phyloP scores from a whole-genome alignment of 1,140 invertebrate genomes.

The Latrodectus geometricus region DNA sequence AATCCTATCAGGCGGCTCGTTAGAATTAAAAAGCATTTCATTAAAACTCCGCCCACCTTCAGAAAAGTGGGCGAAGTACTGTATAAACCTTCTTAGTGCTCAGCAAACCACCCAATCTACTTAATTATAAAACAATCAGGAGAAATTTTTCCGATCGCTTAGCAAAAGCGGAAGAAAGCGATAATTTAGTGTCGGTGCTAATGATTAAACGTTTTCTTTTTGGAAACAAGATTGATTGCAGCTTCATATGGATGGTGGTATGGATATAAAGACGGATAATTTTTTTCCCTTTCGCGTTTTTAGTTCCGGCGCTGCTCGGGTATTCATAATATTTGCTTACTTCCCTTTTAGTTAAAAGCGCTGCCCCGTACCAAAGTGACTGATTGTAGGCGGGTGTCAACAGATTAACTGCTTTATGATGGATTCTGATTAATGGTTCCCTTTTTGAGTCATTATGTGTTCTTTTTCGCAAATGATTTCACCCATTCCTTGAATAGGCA shows the following conservation, averaged over 20 bases:
- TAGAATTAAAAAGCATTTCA: constrained; percentile 38
- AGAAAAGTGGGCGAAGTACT: neutral
- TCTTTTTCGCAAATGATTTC: neutral
- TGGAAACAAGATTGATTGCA: constrained; percentile 45
- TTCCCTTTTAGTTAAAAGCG: neutral
- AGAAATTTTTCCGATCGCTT: constrained; percentile 45
- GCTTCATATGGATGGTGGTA: neutral
- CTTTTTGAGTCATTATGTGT: neutral
- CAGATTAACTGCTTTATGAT: constrained; percentile 53
- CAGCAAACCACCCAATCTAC: constrained; percentile 27
- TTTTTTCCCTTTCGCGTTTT: neutral
- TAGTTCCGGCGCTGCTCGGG: constrained; percentile 10
- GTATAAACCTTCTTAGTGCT: constrained; percentile 21
- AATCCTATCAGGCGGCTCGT: neutral
- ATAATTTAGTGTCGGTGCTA: constrained; percentile 40
- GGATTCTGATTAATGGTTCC: constrained; percentile 44
- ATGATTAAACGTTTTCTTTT: constrained; percentile 33
- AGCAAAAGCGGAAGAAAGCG: constrained; percentile 9
- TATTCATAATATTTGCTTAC: constrained; percentile 44
- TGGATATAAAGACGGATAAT: neutral
- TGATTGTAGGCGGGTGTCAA: constrained; percentile 36
- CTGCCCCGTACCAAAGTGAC: constrained; percentile 32
- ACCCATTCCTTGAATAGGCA: neutral
- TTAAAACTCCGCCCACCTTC: neutral
- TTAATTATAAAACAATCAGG: constrained; percentile 56